Evolutionary conservation across 2,797 vertebrate genomes (phyloP).

Genomic region (Petrocephalus sullivani): DNA sequence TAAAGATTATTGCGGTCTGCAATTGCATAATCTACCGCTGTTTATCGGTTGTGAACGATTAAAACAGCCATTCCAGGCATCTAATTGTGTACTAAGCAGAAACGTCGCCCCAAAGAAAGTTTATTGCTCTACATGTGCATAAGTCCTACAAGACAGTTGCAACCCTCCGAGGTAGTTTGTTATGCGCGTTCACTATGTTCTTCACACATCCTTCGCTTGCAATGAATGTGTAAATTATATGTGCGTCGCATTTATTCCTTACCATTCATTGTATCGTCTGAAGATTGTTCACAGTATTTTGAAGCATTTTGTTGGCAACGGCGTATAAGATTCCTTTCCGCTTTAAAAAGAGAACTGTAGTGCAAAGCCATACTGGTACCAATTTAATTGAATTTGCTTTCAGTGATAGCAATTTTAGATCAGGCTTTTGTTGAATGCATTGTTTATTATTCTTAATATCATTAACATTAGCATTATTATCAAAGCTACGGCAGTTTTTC

Average conservation of each 20-base stretch:
- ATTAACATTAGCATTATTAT: not conserved
- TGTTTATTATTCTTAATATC: not conserved
- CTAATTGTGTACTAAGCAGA: not conserved
- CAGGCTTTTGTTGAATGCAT: not conserved
- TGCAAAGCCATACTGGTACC: not conserved
- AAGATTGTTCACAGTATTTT: not conserved
- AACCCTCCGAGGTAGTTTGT: not conserved
- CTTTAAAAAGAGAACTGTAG: not conserved
- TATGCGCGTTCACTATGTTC: not conserved
- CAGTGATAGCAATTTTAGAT: not conserved
- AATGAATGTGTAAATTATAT: not conserved
- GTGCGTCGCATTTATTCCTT: not conserved
- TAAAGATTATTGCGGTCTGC: not conserved
- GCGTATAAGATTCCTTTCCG: not conserved
- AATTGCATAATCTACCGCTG: slow-evolving; percentile 4
- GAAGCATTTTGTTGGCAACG: not conserved
- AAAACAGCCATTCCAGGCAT: not conserved
- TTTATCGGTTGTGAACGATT: slow-evolving; percentile 54
- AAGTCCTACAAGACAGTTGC: not conserved
- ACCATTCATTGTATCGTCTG: not conserved
- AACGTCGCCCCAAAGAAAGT: not conserved
- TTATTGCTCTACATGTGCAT: not conserved
- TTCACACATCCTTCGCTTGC: not conserved
- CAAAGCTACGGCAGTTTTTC: not conserved
- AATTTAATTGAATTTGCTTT: not conserved